These are phyloP conservation scores for Umimayanthus chanpuru DNA, from an alignment of 92 coral and sea anemone species.

Conservation along the genomic window DNA sequence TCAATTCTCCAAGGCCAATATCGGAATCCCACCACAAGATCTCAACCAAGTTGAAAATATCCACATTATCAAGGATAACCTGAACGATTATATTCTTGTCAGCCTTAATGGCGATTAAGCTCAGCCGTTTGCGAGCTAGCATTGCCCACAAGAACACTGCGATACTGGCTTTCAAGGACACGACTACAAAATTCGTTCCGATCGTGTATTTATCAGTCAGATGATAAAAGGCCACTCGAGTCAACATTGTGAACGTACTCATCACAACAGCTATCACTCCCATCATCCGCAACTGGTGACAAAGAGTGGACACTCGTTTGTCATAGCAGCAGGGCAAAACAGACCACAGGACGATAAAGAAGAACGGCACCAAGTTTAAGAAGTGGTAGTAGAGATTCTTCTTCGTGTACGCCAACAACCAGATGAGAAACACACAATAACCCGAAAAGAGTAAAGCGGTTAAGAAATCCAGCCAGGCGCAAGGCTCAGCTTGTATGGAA, in stretches of 20 bases:
- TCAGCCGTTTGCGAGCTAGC: conserved; percentile 37
- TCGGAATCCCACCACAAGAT: conserved; percentile 10
- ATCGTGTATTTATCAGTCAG: background rate
- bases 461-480: conserved; percentile 35
- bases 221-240: conserved; percentile 50
- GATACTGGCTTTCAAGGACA: conserved; percentile 47
- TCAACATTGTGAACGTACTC: conserved; percentile 55
- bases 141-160: conserved; percentile 39
- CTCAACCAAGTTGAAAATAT: conserved; percentile 51
- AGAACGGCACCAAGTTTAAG: background rate
- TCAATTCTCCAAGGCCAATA: conserved; percentile 21
- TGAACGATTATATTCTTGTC: conserved; percentile 39
- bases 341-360: conserved; percentile 16
- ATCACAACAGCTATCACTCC: conserved; percentile 42
- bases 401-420: conserved; percentile 31
- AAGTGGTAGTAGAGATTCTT: background rate
- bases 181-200: conserved; percentile 36
- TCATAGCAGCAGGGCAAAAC: conserved; percentile 32
- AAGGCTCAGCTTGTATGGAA: conserved; percentile 23
- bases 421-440: conserved; percentile 28
- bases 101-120: conserved; percentile 16
- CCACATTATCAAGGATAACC: conserved; percentile 50
- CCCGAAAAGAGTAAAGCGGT: conserved; percentile 24
- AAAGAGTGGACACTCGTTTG: conserved; percentile 1
- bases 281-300: conserved; percentile 28